Base-by-base conservation (phyloP, 2,888 invertebrate genomes). In the Glyphotaelius pellucidus region DNA sequence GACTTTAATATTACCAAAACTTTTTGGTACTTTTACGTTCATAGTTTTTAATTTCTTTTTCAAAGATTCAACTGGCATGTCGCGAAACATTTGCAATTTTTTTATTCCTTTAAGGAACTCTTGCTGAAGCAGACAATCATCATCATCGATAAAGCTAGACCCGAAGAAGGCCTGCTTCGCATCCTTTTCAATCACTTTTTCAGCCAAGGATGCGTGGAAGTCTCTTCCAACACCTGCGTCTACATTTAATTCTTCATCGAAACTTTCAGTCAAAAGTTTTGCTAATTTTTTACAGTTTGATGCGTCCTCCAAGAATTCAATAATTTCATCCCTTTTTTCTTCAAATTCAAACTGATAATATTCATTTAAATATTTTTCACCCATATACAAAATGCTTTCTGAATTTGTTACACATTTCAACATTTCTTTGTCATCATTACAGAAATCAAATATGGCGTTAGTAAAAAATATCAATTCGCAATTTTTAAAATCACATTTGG, bases 381-480 rank as follows among this genome's bases (percentile, higher is more conserved):
- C 81, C 81, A 31, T 7, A 81, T 81, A 81, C 15, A 81, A 31
- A 81, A 81, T 81, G 32, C 31, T 81, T 15, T 81, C 81, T 15
- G 32, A 81, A 31, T 81, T 32, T 1, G 32, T 81, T 81, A 1
- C 14, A 32, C 9, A 32, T 81, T 81, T 32, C 3, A 30, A 32
- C 14, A 32, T 31, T 14, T 30, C 81, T 14, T 31, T 81, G 12
- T 32, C 32, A 81, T 81, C 32, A 12, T 32, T 25, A 32, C 81
- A 32, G 14, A 81, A 81, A 81, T 81, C 81, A 81, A 81, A 81
- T 12, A 32, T 81, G 31, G 81, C 32, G 31, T 81, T 81, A 14
- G 81, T 81, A 81, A 81, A 81, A 81, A 32, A 31, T 81, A 81
- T 81, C 5, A 81, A 32, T 81, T 81, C 19, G 32, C 81, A 32